Base-by-base conservation (phyloP, 2,797 vertebrate genomes). In the Rhinichthys osculus region DNA sequence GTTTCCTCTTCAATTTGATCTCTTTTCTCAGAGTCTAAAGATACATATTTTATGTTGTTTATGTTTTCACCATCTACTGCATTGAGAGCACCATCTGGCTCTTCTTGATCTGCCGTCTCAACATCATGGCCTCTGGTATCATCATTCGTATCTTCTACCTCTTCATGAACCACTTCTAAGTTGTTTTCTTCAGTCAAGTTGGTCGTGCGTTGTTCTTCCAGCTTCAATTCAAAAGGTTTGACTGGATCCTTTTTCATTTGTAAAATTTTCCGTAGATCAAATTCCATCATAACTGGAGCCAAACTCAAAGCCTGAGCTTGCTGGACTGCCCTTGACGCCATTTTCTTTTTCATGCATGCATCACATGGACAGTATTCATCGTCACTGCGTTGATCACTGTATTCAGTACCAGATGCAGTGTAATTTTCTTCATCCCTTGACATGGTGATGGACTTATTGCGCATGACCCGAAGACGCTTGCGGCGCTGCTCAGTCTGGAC, bases 291-390 rank as follows among this genome's bases (percentile, higher is more conserved):
- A 54, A 96, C 86, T 1, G 96, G 96, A 16, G 94, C 95, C 0
- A 73, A 85, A 7, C 88, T 94, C 73, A 82, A 17, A 9, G 77
- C 78, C 69, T 91, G 91, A 47, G 70, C 21, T 5, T 85, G 91
- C 84, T 91, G 90, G 0, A 21, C 30, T 0, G 88, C 80, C 13
- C 27, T 88, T 0, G 89, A 91, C 11, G 66, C 84, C 23, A 90
- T 82, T 89, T 95, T 95, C 83, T 96, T 97, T 90, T 91, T 94
- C 17, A 94, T 1, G 13, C 98, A 99, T 2, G 95, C 89, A 70
- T 98, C 95, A 72, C 98, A 99, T 0, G 96, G 97, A 85, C 97
- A 99, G 82, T 94, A 96, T 42, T 97, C 97, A 1, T 97, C 96
- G 10, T 93, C 91, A 19, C 92, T 94, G 0, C 90, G 92, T 78